A percentile compares a stretch with the other conserved stretches of the same genome.
Conservation (phyloP, 2,113 vertebrate species). For the Pan paniscus region DNA sequence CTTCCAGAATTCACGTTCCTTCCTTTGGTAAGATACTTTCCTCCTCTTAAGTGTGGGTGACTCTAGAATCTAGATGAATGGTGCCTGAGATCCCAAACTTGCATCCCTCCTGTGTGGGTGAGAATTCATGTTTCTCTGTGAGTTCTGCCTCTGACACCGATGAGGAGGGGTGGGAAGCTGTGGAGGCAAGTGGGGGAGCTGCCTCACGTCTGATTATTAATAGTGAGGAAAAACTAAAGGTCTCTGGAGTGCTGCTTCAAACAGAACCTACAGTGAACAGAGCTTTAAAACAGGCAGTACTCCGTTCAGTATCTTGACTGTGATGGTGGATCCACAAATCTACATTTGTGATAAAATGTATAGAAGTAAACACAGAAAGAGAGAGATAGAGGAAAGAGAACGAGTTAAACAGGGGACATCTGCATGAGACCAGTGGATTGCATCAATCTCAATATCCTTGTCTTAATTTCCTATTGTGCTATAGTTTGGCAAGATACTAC, state of each 20-base stretch:
- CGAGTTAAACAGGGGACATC: too few species aligned
- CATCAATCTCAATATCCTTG: not conserved
- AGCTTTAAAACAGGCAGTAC: not conserved
- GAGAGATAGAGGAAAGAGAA: not conserved
- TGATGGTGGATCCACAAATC: not conserved
- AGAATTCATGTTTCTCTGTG: not conserved
- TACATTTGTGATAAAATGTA: not conserved
- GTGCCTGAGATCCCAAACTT: not conserved
- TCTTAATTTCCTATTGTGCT: not conserved
- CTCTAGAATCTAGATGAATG: slow-evolving; percentile 69
- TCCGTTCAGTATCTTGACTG: not conserved
- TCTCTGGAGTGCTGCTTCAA: not conserved
- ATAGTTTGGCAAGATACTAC: not conserved
- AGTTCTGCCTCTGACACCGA: not conserved
- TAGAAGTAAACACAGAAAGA: not conserved
- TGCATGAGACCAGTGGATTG: not conserved
- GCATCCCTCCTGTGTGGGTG: not conserved
- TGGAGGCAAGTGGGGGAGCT: not conserved
- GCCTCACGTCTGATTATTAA: not conserved
- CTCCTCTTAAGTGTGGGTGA: slow-evolving; percentile 52
- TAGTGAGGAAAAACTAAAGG: not conserved
- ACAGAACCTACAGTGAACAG: not conserved
- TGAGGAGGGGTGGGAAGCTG: not conserved
- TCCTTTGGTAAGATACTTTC: slow-evolving; percentile 52
- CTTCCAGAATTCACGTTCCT: slow-evolving; percentile 41